Base-by-base conservation (phyloP, 2,888 invertebrate species). In the Keiferia lycopersicella region DNA sequence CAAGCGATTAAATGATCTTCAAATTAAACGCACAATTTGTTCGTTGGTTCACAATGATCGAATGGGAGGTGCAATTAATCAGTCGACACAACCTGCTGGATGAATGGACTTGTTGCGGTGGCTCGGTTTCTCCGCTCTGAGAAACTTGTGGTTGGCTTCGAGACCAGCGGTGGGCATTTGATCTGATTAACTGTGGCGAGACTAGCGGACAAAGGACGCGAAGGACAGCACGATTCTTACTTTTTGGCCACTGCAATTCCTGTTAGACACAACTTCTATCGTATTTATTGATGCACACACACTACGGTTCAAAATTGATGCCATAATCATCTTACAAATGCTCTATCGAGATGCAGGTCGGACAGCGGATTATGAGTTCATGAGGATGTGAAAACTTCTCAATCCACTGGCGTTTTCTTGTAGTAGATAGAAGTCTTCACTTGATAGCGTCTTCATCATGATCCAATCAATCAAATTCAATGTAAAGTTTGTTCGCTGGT, bases 1-100 rank as follows among this genome's bases (percentile, higher is more conserved):
- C 26, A 26, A 26, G 2, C 26, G 26, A 26, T 26, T 6, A 26
- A 41, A n/a, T 41, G 41, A 14, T 41, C 41, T 3, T 41, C n/a
- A 41, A 41, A 41, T 41, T 14, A 20, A 20, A 51, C 10, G 20
- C 51, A 20, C 20, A 18, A 51, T 20, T 51, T 22, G 22, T 18
- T 51, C 51, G 8, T 1, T 10, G 16, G 51, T 22, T 22, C 22
- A 22, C 51, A 51, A 51, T 51, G 51, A 51, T 51, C 11, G 20
- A 12, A 20, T 51, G 22, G 48, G 18, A 66, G 67, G 64, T 61
- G 69, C 68, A 73, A 73, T 73, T 71, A 72, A 77, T 76, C 75
- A 76, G 72, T 73, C 65, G 74, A 0, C 51, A 12, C 51, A 69
- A 73, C 75, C 73, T 74, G 77, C 66, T 71, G 66, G 4, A 56